Evolutionary conservation across 2,888 invertebrate species (phyloP).

Genomic region (Barypeithes pellucidus): DNA sequence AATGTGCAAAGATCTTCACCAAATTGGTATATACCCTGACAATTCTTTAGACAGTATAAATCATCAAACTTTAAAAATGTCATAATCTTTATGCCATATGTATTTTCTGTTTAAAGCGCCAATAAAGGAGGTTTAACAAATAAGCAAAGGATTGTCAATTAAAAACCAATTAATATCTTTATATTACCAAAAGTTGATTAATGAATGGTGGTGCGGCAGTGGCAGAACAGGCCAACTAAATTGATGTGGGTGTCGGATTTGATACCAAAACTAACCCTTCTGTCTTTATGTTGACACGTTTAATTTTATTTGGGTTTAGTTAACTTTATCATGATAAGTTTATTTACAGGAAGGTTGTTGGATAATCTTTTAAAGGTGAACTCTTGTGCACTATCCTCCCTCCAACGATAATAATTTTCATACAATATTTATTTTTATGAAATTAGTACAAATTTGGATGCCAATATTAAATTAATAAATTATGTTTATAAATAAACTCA

Average conservation of each 20-base stretch:
- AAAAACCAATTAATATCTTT: neutral
- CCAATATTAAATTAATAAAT: no score
- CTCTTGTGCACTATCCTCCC: no score
- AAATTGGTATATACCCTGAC: no score
- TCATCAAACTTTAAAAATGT: no score
- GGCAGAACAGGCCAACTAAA: neutral
- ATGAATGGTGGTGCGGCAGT: neutral
- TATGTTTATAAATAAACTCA: no score
- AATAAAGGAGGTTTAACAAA: neutral
- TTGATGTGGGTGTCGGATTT: neutral
- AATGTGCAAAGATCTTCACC: no score
- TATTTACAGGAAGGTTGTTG: neutral
- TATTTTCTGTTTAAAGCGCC: no score
- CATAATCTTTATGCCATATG: no score
- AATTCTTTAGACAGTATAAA: no score
- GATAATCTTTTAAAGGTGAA: neutral
- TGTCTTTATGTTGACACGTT: slow-evolving; percentile 5
- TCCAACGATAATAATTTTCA: no score
- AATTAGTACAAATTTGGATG: no score
- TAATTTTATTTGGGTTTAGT: slow-evolving; percentile 1
- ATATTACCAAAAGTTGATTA: neutral
- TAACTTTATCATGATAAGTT: neutral
- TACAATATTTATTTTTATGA: no score
- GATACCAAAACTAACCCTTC: neutral
- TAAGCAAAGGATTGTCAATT: neutral